A percentile compares a stretch with the other conserved stretches of the same genome.
phyloP scores from a whole-genome alignment of 2,113 vertebrate species.

The human region DNA sequence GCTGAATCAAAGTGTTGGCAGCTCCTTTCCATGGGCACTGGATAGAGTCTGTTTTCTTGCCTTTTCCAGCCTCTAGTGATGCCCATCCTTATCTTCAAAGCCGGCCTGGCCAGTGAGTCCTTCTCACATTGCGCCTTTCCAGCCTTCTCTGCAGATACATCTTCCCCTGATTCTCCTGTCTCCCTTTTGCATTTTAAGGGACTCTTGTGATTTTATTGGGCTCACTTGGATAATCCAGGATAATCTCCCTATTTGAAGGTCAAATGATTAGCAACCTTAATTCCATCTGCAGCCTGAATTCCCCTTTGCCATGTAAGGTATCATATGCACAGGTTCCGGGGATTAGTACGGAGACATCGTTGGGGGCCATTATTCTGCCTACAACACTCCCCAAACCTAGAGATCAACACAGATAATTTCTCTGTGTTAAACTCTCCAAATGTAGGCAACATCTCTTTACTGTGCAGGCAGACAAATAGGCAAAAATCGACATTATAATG shows the following conservation, averaged over 20 bases:
- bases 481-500: background rate
- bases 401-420: background rate
- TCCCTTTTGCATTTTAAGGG: background rate
- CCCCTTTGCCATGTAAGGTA: background rate
- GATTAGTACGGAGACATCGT: background rate
- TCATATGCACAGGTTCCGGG: background rate
- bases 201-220: background rate
- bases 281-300: background rate
- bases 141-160: fast-evolving
- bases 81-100: background rate
- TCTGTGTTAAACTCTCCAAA: background rate
- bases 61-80: background rate
- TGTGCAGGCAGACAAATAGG: no score
- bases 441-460: background rate
- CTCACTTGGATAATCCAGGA: background rate
- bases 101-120: fast-evolving
- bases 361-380: background rate
- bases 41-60: background rate
- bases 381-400: no score
- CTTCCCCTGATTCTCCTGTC: background rate
- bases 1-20: no score
- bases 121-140: background rate
- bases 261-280: background rate
- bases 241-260: background rate
- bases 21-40: background rate